Base-by-base conservation (phyloP, 2,113 vertebrate genomes). In the Antechinus stuartii region DNA sequence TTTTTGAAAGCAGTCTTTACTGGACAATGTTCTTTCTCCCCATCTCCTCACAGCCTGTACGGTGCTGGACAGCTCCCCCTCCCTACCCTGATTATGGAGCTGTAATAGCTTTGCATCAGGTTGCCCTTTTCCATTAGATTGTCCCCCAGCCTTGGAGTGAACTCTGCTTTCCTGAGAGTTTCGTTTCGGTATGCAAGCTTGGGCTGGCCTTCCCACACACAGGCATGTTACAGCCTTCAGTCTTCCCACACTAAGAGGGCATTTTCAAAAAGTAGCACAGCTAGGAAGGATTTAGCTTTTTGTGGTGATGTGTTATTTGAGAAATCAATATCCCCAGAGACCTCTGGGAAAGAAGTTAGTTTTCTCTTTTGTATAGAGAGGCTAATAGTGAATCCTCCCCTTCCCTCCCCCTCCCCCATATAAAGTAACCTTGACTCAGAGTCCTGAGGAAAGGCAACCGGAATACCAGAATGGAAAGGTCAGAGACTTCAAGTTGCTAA, bases 1-100 rank as follows among this genome's bases (percentile, higher is more conserved):
- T 47, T 96, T 57, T 49, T 90, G 10, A 10, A 10, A 55, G 68
- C 96, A 94, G 94, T 92, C 91, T 46, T 96, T 24, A 35, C 54
- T 68, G 25, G 8, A 27, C 55, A 57, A 11, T 47, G 95, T 93
- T 95, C 91, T 91, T 53, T 2, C 90, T 19, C 25, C 16, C 14
- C 90, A 89, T 94, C 24, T 35, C 49, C 49, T 5, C 49, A 47
- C 55, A 53, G 42, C 9, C 35, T 68, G 52, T 95, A 47, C 50
- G 53, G 30, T 30, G 57, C 57, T 61, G 57, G 27, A 35, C 57
- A 61, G 68, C 35, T n/a, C 35, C 68, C 35, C 23, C 55, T 56
- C 35, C 35, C 14, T 47, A 2, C 16, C 30, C 61, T 42, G 35
- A 22, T 84, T n/a, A 42, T 19, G 68, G 35, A 84, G 68, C 68